Base-by-base conservation (phyloP, 2,113 vertebrate genomes). In the Crocuta crocuta region DNA sequence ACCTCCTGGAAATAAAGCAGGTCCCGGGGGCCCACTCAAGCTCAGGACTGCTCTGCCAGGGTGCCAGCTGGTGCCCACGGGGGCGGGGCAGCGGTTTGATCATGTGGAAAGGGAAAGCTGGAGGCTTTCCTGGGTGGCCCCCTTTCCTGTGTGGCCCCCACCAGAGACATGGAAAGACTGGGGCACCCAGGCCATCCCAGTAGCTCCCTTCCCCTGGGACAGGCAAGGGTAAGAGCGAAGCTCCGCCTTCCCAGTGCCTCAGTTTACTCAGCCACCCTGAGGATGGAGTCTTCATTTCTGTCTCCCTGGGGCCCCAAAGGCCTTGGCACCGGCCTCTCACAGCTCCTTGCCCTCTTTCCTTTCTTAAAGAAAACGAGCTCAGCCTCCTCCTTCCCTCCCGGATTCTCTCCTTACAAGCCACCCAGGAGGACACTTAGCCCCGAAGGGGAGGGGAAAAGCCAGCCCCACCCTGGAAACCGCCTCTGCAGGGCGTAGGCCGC, bases 61-160 rank as follows among this genome's bases (percentile, higher is more conserved):
- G 97, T 98, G 96, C 97, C 98, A 98, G 98, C 98, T 98, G 98
- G 94, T 98, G 96, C 97, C 97, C 98, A 96, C 2, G 28, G 94
- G 96, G 98, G 97, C 7, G 50, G 95, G 93, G 95, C 94, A 82
- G 78, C 35, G 3, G 78, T n/a, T 74, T 68, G 78, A 93, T 95
- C 71, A 33, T 91, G 92, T 95, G 94, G 94, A 98, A 97, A 94
- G 91, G 78, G 78, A 97, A 90, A 50, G 66, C 71, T 63, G 23
- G 53, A 96, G 71, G 43, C 74, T 78, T 78, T 78, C 74, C 74
- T 78, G 74, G 74, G 76, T 68, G 78, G 45, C 90, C 79, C 83
- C 26, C 33, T 83, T 74, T 73, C 21, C 70, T 73, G 70, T 58
- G 81, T 95, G 93, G 48, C 78, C 50, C 68, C 48, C 66, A 70